Conservation (phyloP, 2,113 vertebrate genomes). For the Xiphophorus maculatus region DNA sequence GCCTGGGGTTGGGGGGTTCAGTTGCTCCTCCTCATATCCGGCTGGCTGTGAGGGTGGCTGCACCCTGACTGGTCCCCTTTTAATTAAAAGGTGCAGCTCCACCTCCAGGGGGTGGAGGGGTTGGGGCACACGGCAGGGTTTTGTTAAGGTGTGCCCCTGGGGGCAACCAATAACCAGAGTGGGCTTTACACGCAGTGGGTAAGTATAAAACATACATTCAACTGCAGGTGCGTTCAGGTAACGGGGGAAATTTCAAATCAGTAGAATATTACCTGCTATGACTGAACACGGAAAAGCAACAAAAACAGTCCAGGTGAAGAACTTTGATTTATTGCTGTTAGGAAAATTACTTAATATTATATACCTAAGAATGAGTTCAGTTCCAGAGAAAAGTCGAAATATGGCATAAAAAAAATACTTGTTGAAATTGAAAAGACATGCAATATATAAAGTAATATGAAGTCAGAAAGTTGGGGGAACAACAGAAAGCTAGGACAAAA, state of each 20-base stretch:
- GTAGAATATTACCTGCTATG: neutral
- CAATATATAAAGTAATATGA: too few species aligned
- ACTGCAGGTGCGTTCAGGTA: constrained; percentile 11
- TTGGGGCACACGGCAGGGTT: constrained; percentile 34
- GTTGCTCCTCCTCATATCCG: constrained; percentile 75
- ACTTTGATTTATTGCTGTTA: neutral
- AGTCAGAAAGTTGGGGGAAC: too few species aligned
- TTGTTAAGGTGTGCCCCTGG: constrained; percentile 44
- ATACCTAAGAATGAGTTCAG: neutral
- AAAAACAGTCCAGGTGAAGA: neutral
- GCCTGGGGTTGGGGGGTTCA: constrained; percentile 68
- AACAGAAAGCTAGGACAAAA: too few species aligned
- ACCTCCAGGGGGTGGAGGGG: constrained; percentile 20
- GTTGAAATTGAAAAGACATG: too few species aligned
- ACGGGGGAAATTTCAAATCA: constrained; percentile 1
- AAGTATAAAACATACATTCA: constrained; percentile 20
- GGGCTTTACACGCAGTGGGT: constrained; percentile 23
- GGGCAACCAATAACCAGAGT: constrained; percentile 31
- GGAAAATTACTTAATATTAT: neutral
- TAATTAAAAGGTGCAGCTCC: constrained; percentile 78
- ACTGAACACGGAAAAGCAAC: too few species aligned
- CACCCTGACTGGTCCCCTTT: constrained; percentile 71
- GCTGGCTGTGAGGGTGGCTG: constrained; percentile 74
- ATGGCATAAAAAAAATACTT: neutral
- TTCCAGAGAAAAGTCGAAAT: neutral